phyloP scores from a whole-genome alignment of 2,797 vertebrate species.

The Sarcophilus harrisii region DNA sequence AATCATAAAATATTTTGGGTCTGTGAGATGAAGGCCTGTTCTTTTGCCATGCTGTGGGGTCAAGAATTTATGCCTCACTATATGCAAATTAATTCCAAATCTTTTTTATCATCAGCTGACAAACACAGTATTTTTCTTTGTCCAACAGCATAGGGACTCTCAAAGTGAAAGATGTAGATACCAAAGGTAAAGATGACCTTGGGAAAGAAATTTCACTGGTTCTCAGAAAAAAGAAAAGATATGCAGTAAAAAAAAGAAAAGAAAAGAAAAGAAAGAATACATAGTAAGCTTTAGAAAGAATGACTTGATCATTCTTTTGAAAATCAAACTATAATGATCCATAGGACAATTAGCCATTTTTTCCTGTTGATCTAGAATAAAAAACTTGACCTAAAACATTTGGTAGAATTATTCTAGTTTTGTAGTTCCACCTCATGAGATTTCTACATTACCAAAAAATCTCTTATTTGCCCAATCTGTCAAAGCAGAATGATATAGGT shows the following conservation, averaged over 20 bases:
- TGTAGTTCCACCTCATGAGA: constrained; percentile 16
- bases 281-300: background rate
- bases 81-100: background rate
- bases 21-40: background rate
- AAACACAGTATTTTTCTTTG: background rate
- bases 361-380: background rate
- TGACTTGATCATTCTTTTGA: background rate
- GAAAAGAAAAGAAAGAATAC: background rate
- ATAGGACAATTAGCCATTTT: background rate
- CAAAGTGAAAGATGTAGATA: background rate
- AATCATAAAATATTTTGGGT: background rate
- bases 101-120: background rate
- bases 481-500: constrained; percentile 20
- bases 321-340: background rate
- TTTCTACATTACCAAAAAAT: background rate
- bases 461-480: background rate
- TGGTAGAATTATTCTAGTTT: background rate
- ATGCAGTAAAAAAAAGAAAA: no score
- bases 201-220: background rate
- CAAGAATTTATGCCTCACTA: background rate
- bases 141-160: background rate
- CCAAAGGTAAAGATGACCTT: background rate
- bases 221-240: background rate
- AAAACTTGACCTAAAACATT: constrained; percentile 19
- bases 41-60: background rate